A percentile compares a stretch with the other conserved stretches of the same genome.
Conservation (phyloP, 1,140 invertebrate genomes). For the Lepidurus couesii region DNA sequence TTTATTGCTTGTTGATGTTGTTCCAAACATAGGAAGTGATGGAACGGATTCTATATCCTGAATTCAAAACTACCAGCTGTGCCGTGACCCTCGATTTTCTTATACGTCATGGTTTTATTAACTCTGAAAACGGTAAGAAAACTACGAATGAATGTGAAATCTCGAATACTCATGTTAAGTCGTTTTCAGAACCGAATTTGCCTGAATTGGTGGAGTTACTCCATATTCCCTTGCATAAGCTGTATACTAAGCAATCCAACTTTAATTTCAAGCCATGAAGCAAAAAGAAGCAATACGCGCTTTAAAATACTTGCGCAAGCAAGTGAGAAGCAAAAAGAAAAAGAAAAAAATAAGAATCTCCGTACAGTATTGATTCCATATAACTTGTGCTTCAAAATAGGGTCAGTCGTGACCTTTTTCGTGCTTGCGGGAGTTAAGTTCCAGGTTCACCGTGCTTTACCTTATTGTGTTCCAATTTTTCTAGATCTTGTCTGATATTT, state of each 20-base stretch:
- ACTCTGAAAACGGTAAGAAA: slow-evolving; percentile 72
- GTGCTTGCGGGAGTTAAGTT: neutral
- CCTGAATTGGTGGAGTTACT: slow-evolving; percentile 74
- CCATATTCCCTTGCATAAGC: slow-evolving; percentile 73
- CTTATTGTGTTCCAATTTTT: neutral
- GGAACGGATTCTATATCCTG: slow-evolving; percentile 67
- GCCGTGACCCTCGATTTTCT: slow-evolving; percentile 86
- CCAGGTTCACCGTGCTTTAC: neutral
- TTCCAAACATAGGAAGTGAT: slow-evolving; percentile 48
- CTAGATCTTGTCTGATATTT: neutral
- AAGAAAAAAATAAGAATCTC: neutral
- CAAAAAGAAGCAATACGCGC: neutral
- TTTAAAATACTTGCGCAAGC: neutral
- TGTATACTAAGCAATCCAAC: slow-evolving; percentile 47
- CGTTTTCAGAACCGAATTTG: slow-evolving; percentile 66
- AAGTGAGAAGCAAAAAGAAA: neutral
- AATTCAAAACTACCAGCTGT: slow-evolving; percentile 88
- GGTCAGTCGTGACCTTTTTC: neutral
- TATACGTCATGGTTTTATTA: slow-evolving; percentile 80
- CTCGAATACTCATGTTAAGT: neutral
- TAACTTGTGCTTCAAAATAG: neutral
- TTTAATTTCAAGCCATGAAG: slow-evolving; percentile 14
- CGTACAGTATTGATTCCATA: slow-evolving; percentile 2
- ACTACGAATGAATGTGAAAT: too few species aligned
- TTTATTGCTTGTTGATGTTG: slow-evolving; percentile 35